A percentile compares a stretch with the other conserved stretches of the same genome.
phyloP scores from a whole-genome alignment of 2,797 vertebrate species.

The Setipinna tenuifilis region DNA sequence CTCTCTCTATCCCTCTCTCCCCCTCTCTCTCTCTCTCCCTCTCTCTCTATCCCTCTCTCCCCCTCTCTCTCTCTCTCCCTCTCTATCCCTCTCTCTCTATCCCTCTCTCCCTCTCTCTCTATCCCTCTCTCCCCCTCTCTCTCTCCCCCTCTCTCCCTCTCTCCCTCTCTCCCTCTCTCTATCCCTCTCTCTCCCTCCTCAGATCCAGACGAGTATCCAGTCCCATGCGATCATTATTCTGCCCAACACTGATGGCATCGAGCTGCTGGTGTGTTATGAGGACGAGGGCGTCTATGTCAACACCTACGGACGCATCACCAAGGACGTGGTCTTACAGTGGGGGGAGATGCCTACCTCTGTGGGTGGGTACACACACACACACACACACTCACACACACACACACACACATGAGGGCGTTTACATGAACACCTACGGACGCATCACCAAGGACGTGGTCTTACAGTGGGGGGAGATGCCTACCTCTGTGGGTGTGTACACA shows the following conservation, averaged over 20 bases:
- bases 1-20: no score
- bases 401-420: neutral
- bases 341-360: constrained; percentile 99
- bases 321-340: constrained; percentile 95
- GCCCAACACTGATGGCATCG: constrained; percentile 89
- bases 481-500: constrained; percentile 88
- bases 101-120: neutral
- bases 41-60: neutral
- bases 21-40: neutral
- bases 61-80: neutral
- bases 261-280: constrained; percentile 88
- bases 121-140: neutral
- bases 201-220: constrained; percentile 90
- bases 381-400: neutral
- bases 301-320: constrained; percentile 88
- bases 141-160: neutral
- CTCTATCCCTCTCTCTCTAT: neutral
- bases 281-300: constrained; percentile 91
- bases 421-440: constrained; percentile 65
- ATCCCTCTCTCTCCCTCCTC: constrained; percentile 30
- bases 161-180: neutral
- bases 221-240: constrained; percentile 90
- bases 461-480: constrained; percentile 99
- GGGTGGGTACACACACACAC: constrained; percentile 73
- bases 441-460: constrained; percentile 92